A percentile compares a stretch with the other conserved stretches of the same genome.
phyloP scores from a whole-genome alignment of 2,888 invertebrate genomes.

The Acanthosepion pharaonis region DNA sequence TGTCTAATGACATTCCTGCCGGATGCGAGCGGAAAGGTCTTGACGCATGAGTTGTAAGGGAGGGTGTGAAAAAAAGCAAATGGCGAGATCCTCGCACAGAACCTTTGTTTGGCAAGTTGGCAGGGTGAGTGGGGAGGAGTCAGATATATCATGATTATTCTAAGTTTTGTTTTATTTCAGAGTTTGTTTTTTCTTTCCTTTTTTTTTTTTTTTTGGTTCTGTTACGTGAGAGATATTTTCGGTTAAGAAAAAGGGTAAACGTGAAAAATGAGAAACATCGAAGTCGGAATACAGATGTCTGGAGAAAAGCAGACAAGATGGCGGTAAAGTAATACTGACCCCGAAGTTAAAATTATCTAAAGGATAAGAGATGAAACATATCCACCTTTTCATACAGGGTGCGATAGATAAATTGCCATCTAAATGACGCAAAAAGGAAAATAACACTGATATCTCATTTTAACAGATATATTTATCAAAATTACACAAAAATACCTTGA shows the following conservation, averaged over 20 bases:
- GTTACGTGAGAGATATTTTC: not conserved
- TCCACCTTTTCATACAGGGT: too few species aligned
- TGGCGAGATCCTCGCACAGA: not conserved
- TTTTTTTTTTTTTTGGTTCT: not conserved
- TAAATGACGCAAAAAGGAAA: too few species aligned
- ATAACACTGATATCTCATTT: too few species aligned
- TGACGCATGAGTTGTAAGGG: not conserved
- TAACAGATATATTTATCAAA: too few species aligned
- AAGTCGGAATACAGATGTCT: not conserved
- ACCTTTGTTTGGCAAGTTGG: not conserved
- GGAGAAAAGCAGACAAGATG: not conserved
- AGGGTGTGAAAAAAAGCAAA: not conserved
- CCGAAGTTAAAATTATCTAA: not conserved
- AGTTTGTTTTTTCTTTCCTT: too few species aligned
- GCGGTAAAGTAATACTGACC: not conserved
- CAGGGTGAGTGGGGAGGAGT: not conserved
- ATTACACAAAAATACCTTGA: too few species aligned
- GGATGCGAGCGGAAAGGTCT: not conserved
- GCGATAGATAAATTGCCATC: too few species aligned
- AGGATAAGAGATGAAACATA: not conserved
- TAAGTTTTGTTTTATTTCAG: not conserved
- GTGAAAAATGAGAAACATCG: not conserved
- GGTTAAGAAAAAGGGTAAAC: not conserved
- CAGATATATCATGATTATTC: not conserved
- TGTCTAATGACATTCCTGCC: not conserved